phyloP scores from a whole-genome alignment of 2,113 vertebrate genomes.

The Silurus asotus region DNA sequence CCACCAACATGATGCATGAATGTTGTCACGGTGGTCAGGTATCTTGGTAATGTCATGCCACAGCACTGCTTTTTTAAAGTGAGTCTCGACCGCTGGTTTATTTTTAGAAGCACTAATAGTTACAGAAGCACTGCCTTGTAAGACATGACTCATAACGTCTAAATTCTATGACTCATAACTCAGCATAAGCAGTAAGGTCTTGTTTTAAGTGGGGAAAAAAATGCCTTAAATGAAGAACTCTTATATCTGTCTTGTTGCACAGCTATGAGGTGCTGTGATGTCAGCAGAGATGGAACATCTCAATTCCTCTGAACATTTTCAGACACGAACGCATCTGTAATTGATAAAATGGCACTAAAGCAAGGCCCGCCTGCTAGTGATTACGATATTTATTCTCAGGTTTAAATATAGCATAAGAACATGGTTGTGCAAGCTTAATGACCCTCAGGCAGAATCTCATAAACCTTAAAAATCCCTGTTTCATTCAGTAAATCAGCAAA shows the following conservation, averaged over 20 bases:
- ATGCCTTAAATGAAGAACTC: constrained; percentile 16
- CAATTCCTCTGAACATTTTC: constrained; percentile 21
- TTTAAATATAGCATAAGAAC: constrained; percentile 40
- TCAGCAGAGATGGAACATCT: constrained; percentile 16
- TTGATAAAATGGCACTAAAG: constrained; percentile 19
- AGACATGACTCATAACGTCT: background rate
- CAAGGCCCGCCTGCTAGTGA: constrained; percentile 6
- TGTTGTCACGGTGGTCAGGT: background rate
- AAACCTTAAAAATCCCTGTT: constrained; percentile 4
- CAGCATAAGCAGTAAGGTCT: background rate
- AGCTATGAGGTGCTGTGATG: constrained; percentile 22
- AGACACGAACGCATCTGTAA: constrained; percentile 39
- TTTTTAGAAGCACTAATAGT: background rate
- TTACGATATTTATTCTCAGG: constrained; percentile 30
- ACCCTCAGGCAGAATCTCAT: constrained; percentile 16
- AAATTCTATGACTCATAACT: background rate
- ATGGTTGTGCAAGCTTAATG: constrained; percentile 28
- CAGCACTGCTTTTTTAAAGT: background rate
- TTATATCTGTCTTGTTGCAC: constrained; percentile 8
- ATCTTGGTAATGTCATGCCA: background rate
- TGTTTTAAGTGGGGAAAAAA: background rate
- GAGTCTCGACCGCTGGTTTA: background rate
- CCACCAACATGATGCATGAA: background rate
- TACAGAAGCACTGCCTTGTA: background rate
- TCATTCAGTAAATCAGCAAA: background rate